Evolutionary conservation across 2,888 invertebrate genomes (phyloP).

Genomic region (Cantharis nigra): DNA sequence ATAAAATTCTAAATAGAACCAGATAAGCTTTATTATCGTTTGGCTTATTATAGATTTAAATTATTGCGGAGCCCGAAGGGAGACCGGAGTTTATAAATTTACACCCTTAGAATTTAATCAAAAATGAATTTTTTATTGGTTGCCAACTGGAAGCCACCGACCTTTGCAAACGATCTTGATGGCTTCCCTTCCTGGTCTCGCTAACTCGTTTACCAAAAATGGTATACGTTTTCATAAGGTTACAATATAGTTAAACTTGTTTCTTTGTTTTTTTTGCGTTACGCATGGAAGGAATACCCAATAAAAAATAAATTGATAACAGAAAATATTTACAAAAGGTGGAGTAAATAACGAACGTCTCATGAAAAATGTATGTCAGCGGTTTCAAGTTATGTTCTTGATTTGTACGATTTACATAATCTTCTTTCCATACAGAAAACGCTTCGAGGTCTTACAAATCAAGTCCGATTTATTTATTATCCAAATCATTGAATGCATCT

Average conservation of each 20-base stretch:
- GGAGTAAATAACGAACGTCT: background rate
- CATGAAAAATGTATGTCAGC: background rate
- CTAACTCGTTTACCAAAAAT: conserved; percentile 20
- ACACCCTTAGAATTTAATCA: background rate
- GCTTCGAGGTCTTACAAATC: background rate
- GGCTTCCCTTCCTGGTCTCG: background rate
- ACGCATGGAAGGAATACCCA: background rate
- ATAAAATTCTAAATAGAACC: background rate
- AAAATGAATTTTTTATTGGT: background rate
- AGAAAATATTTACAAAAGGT: background rate
- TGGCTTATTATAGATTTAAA: background rate
- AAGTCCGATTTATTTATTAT: background rate
- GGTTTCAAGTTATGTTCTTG: background rate
- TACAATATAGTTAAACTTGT: conserved; percentile 18
- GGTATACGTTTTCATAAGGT: conserved; percentile 25
- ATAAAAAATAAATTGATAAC: background rate
- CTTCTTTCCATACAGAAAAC: background rate
- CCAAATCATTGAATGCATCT: background rate
- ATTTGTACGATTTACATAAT: background rate
- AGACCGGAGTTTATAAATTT: background rate
- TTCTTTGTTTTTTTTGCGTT: conserved; percentile 1
- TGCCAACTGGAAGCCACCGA: background rate
- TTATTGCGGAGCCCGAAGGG: background rate
- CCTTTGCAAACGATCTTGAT: background rate
- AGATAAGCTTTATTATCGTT: background rate